phyloP scores from a whole-genome alignment of 1,140 invertebrate genomes.

The Nomia melanderi region DNA sequence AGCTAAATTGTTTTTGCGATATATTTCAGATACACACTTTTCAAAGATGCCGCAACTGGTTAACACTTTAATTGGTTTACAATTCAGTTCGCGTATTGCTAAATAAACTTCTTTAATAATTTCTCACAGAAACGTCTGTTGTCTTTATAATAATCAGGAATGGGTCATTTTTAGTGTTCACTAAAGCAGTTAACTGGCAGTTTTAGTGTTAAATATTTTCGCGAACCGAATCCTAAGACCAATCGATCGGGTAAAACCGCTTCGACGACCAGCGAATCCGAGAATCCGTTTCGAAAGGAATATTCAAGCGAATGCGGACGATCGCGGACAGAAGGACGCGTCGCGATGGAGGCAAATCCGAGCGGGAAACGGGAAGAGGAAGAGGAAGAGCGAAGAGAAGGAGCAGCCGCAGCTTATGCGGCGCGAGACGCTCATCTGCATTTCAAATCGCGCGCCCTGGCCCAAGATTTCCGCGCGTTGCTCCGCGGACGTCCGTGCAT shows the following conservation, averaged over 20 bases:
- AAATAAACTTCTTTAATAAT: too few relatives aligned
- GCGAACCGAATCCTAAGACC: too few relatives aligned
- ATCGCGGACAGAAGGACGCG: conserved; percentile 35
- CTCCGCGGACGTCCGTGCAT: conserved; percentile 3
- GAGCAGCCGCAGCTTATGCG: conserved; percentile 50
- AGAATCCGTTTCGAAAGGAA: conserved; percentile 46
- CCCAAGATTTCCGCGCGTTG: conserved; percentile 52
- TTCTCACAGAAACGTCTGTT: too few relatives aligned
- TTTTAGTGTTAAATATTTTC: too few relatives aligned
- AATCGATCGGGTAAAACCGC: conserved; percentile 13
- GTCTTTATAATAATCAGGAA: too few relatives aligned
- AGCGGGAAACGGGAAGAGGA: conserved; percentile 28
- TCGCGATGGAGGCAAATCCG: conserved; percentile 31
- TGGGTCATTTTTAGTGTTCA: too few relatives aligned
- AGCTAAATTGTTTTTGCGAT: too few relatives aligned
- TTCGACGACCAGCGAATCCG: conserved; percentile 39
- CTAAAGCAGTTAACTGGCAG: too few relatives aligned
- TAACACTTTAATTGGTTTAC: too few relatives aligned
- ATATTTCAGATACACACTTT: too few relatives aligned
- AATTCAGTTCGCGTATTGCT: too few relatives aligned
- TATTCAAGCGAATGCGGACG: conserved; percentile 51
- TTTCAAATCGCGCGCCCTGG: conserved; percentile 65
- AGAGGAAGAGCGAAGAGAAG: neutral
- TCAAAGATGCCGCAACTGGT: too few relatives aligned
- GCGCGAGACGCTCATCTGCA: conserved; percentile 71